Evolutionary conservation across 2,888 invertebrate species (phyloP).

Genomic region (Eugnorisma glareosa): DNA sequence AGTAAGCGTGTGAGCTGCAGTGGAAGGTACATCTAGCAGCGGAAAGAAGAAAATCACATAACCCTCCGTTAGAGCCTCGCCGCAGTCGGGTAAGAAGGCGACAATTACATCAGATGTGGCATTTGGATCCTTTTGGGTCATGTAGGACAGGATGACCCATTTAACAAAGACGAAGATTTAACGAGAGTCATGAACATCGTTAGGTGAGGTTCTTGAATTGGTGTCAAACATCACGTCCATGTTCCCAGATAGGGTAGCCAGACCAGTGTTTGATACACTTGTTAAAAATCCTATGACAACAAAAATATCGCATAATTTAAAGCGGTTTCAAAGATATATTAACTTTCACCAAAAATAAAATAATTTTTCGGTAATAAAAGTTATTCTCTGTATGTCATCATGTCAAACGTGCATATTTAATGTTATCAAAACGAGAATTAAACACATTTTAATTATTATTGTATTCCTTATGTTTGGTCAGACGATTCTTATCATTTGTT

Average conservation of each 20-base stretch:
- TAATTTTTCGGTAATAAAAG: background rate
- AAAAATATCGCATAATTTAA: no score
- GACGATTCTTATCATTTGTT: slow-evolving; percentile 48
- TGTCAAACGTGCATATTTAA: slow-evolving; percentile 10
- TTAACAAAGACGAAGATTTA: background rate
- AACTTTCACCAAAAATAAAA: background rate
- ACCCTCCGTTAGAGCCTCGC: background rate
- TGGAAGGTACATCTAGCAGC: background rate
- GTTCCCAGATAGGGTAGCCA: no score
- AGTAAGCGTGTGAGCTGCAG: background rate
- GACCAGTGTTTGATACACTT: background rate
- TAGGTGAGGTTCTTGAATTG: background rate
- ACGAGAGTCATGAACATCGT: no score
- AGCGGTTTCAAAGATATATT: background rate
- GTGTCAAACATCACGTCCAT: background rate
- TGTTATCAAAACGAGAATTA: slow-evolving; percentile 21
- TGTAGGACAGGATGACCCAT: background rate
- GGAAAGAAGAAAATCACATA: background rate
- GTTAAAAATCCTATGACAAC: background rate
- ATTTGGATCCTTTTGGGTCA: background rate
- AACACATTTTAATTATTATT: slow-evolving; percentile 7
- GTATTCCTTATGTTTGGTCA: slow-evolving; percentile 26
- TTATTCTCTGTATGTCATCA: slow-evolving; percentile 5
- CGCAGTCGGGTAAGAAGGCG: background rate
- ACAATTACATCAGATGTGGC: no score